Conservation (phyloP, 2,888 invertebrate species). For the Spisula solida region DNA sequence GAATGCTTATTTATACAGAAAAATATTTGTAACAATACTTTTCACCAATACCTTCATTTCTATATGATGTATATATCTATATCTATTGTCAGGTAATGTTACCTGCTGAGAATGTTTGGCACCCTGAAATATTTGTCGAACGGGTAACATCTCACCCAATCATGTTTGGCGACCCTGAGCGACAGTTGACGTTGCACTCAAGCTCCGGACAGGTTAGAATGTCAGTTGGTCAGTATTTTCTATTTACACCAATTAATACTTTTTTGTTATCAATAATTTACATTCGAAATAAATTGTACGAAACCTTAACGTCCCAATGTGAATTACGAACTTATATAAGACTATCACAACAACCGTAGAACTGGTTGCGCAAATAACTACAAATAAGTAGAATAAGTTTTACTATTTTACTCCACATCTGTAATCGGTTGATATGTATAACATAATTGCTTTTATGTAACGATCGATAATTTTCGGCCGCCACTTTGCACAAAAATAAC, state of each 20-base stretch:
- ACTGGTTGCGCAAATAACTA: background rate
- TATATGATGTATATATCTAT: background rate
- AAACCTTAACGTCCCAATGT: background rate
- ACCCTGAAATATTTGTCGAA: constrained; percentile 44
- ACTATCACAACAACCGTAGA: background rate
- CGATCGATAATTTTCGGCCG: too few relatives aligned
- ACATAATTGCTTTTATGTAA: too few relatives aligned
- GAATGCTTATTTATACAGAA: background rate
- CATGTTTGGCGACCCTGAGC: constrained; percentile 35
- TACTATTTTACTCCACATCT: background rate
- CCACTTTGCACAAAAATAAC: too few relatives aligned
- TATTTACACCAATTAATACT: too few relatives aligned
- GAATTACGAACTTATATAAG: background rate
- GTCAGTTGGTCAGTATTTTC: constrained; percentile 27
- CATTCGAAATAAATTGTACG: too few relatives aligned
- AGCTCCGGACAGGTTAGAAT: background rate
- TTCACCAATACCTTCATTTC: background rate
- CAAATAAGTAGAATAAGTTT: too few relatives aligned
- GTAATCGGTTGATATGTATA: background rate
- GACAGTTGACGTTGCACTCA: constrained; percentile 2
- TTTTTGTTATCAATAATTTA: too few relatives aligned
- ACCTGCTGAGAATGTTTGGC: constrained; percentile 49
- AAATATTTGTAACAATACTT: background rate
- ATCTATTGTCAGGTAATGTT: constrained; percentile 38
- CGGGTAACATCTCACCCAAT: constrained; percentile 23